Evolutionary conservation across 2,888 invertebrate genomes (phyloP).

Genomic region (Cerceris rybyensis): DNA sequence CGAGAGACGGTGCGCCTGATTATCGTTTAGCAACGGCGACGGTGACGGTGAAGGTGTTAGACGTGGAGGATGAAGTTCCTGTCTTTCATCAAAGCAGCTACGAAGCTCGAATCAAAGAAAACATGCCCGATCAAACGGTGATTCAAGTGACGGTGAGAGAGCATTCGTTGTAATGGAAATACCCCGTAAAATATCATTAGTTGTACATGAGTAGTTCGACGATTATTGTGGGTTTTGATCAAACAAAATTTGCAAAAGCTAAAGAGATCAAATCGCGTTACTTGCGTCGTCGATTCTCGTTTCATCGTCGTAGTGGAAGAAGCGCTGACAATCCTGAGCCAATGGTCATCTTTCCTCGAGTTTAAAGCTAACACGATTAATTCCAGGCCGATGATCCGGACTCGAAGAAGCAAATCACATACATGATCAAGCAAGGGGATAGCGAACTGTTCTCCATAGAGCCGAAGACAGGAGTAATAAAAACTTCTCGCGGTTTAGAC

Average conservation of each 20-base stretch:
- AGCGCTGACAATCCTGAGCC: slow-evolving; percentile 23
- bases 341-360: slow-evolving; percentile 23
- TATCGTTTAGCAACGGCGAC: slow-evolving; percentile 93
- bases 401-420: slow-evolving; percentile 90
- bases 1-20: slow-evolving; percentile 93
- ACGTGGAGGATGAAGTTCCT: slow-evolving; percentile 92
- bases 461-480: slow-evolving; percentile 89
- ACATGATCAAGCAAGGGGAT: slow-evolving; percentile 91
- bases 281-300: slow-evolving; percentile 20
- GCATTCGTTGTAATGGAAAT: not conserved
- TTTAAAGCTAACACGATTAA: slow-evolving; percentile 53
- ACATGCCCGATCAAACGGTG: slow-evolving; percentile 89
- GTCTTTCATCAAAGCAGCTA: slow-evolving; percentile 89
- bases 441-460: slow-evolving; percentile 92
- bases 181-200: not conserved
- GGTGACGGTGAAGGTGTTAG: slow-evolving; percentile 90
- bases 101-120: slow-evolving; percentile 92
- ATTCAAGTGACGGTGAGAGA: slow-evolving; percentile 88
- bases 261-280: not conserved
- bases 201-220: not conserved
- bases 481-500: slow-evolving; percentile 90
- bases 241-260: not conserved
- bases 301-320: slow-evolving; percentile 18
- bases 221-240: not conserved
- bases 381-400: slow-evolving; percentile 92